Conservation (phyloP, 2,797 vertebrate species). For the Chloroceryle inda region DNA sequence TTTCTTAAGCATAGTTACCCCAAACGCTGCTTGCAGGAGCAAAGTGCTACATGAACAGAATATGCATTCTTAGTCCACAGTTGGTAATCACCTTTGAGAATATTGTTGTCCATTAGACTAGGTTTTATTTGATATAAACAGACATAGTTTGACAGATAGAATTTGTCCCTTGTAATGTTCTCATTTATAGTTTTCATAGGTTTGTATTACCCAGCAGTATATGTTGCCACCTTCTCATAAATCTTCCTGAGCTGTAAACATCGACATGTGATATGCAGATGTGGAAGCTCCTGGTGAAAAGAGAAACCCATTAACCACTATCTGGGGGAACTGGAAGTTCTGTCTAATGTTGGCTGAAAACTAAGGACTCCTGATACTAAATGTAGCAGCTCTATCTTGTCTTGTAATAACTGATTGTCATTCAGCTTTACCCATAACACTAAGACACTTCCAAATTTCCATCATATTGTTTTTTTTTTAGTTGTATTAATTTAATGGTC, state of each 20-base stretch:
- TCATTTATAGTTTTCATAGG: background rate
- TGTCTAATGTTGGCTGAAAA: background rate
- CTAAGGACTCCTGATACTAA: background rate
- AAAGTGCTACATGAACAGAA: background rate
- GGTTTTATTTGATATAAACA: background rate
- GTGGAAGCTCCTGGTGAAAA: background rate
- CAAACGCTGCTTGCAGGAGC: background rate
- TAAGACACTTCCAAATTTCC: background rate
- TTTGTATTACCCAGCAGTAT: background rate
- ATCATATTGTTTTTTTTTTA: background rate
- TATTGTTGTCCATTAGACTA: background rate
- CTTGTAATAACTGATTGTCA: background rate
- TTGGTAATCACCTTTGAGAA: background rate
- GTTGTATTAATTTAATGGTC: background rate
- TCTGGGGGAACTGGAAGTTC: background rate
- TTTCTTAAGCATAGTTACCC: background rate
- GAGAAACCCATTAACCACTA: background rate
- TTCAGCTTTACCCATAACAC: background rate
- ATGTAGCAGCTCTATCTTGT: background rate
- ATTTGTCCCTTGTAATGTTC: background rate
- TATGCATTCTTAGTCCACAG: background rate
- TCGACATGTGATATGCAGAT: accelerated
- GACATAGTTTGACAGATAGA: background rate
- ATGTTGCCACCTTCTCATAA: background rate
- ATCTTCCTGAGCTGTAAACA: background rate